Evolutionary conservation across 2,888 invertebrate genomes (phyloP), one percentile per base, ranked within the genome.

Genomic region (Drosophila mercatorum): DNA sequence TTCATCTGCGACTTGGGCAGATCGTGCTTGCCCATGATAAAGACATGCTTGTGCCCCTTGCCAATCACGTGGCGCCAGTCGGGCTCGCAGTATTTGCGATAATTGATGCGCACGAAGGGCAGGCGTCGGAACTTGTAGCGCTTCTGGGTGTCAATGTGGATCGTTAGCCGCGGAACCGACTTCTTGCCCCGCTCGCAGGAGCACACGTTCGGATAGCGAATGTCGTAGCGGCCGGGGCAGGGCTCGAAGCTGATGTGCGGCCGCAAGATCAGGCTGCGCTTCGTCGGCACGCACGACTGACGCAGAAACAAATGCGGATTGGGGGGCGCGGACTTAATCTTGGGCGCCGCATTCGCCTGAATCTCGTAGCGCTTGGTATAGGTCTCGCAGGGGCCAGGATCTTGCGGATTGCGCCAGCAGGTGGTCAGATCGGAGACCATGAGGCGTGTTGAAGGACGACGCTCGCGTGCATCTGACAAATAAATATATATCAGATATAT

Each of bases 181-280:
- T 67, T 74, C 22, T 78, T 81, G 12, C 79, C 77, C 3, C 67
- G 28, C 7, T 72, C 49, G 52, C 91, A 91, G 10, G 79, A 71
- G 55, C 92, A 91, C 5, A 69, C 60, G 4, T 72, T 63, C 0
- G 75, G 52, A 59, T 75, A 89, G 28, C 89, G 81, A 26, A 59
- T 71, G 4, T 90, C 88, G 55, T 92, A 92, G 2, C 92, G 91
- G 0, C 92, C 92, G 0, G 92, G 91, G 0, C 84, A 91, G 0
- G 91, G 90, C 5, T 69, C 66, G 36, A 91, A 91, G 7, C 91
- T 84, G 0, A 47, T 74, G 43, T 85, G 63, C 0, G 52, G 65
- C 7, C 59, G 43, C 1, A 88, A 46, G 0, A 66, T 34, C 0
- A 22, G 2, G 28, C 55, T 79, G 0, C 59, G 69, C 22, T 77